Base-by-base conservation (phyloP, 2,888 invertebrate genomes). In the Alloscopus bannaensis region DNA sequence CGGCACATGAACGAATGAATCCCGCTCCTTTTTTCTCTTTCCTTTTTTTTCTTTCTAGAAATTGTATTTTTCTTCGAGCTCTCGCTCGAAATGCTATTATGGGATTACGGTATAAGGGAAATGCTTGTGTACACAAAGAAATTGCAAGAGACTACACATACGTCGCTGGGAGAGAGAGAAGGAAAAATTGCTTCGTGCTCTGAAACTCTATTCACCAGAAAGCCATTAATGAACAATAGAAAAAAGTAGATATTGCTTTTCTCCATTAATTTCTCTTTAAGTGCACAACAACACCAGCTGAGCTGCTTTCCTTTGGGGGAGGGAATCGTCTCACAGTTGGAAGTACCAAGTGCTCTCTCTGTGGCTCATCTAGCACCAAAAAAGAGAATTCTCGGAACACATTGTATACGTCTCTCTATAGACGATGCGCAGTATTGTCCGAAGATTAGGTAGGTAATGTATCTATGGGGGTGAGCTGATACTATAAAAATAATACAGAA, bases 211-310 rank as follows among this genome's bases (percentile, higher is more conserved):
- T 84, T 83, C 83, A 81, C 80, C 60, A 81, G 80, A 83, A 84
- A 81, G 73, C 81, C 84, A 84, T 84, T 84, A 83, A 77, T 82
- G 80, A 83, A 84, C 84, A 84, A 84, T 84, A 84, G 82, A 81
- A 79, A 81, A n/a, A 84, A 83, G 82, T 75, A 83, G 82, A 84
- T 84, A 83, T 83, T 83, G 82, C 83, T 80, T 82, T 83, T 81
- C 83, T 83, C 83, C 84, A 83, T 83, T 84, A 83, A 83, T 83
- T 83, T 81, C 83, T 81, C 80, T 79, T 76, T 76, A 76, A 76
- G 69, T 69, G 76, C 69, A 76, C 31, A 26, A 59, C 26, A 50
- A 18, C 31, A 28, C 47, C 29, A 65, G 50, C 45, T 20, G 18
- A 65, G 40, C 28, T 65, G 59, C n/a, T n/a, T n/a, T n/a, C n/a